Percentiles rank a stretch among this genome's conserved stretches.
Conservation (phyloP, 2,888 invertebrate genomes). For the Dynastes tityus region DNA sequence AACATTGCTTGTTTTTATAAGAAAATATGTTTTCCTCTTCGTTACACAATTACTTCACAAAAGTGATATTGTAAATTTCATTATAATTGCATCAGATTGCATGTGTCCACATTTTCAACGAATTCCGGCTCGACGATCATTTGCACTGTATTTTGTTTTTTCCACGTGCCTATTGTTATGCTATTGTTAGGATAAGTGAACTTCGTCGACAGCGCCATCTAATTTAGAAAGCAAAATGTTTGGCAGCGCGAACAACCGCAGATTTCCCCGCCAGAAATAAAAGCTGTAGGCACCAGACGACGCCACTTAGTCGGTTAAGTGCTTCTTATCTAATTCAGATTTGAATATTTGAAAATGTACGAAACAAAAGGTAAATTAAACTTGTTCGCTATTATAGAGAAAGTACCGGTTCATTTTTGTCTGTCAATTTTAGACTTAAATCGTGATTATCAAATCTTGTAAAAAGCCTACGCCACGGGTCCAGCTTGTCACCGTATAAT, state of each 20-base stretch:
- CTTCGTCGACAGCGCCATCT: constrained; percentile 25
- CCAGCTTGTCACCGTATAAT: neutral
- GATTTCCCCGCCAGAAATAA: constrained; percentile 33
- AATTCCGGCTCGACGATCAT: neutral
- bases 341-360: constrained; percentile 32
- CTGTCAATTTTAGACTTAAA: too few relatives aligned
- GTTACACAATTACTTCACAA: neutral
- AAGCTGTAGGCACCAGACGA: constrained; percentile 35
- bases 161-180: neutral
- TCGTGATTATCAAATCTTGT: too few relatives aligned
- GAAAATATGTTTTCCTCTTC: neutral
- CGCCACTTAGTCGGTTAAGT: constrained; percentile 37
- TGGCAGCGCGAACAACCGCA: neutral
- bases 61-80: neutral
- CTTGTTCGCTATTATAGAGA: neutral
- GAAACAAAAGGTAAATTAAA: constrained; percentile 21
- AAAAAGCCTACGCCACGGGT: too few relatives aligned
- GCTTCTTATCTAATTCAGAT: constrained; percentile 6
- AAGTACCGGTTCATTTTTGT: too few relatives aligned
- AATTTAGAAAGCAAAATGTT: constrained; percentile 25
- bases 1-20: too few relatives aligned
- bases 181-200: too few relatives aligned
- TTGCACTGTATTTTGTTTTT: neutral
- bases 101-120: neutral
- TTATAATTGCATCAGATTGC: constrained; percentile 25